Percentiles rank a stretch among this genome's conserved stretches.
These are phyloP conservation scores for Plebejus melissa DNA, from an alignment of 2,888 invertebrate species.

Conservation along the genomic window DNA sequence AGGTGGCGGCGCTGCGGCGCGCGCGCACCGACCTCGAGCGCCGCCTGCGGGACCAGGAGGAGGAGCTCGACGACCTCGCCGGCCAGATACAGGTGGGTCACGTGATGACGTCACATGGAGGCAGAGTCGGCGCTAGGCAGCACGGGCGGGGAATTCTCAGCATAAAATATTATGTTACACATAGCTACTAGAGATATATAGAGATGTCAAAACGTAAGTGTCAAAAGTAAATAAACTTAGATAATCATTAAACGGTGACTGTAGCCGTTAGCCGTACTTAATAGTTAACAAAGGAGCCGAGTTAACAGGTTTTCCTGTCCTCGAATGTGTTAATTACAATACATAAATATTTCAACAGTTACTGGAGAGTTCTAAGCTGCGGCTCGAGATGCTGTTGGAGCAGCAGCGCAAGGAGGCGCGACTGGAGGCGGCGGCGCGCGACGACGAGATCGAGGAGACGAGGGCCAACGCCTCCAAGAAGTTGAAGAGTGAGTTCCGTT, in stretches of 20 bases:
- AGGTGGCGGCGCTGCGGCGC: slow-evolving; percentile 89
- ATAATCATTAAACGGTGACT: no score
- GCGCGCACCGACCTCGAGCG: slow-evolving; percentile 93
- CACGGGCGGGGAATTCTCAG: no score
- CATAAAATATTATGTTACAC: no score
- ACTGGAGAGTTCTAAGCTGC: slow-evolving; percentile 94
- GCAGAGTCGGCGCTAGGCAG: no score
- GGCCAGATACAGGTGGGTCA: slow-evolving; percentile 85
- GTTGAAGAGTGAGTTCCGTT: slow-evolving; percentile 82
- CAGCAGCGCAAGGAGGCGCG: slow-evolving; percentile 94
- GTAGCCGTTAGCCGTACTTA: no score
- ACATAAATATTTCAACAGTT: slow-evolving; percentile 68
- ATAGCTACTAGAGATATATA: no score
- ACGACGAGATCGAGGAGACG: slow-evolving; percentile 96
- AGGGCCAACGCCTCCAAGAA: slow-evolving; percentile 94
- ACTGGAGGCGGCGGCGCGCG: slow-evolving; percentile 92
- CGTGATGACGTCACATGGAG: not conserved
- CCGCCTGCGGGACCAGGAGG: slow-evolving; percentile 92
- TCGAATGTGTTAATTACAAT: no score
- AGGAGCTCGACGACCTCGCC: slow-evolving; percentile 96
- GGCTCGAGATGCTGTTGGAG: slow-evolving; percentile 95
- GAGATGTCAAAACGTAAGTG: no score
- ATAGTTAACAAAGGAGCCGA: no score
- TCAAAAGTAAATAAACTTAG: no score
- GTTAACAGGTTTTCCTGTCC: no score